These are phyloP conservation scores for Oenanthe melanoleuca DNA, from an alignment of 2,113 vertebrate species.

Conservation along the genomic window DNA sequence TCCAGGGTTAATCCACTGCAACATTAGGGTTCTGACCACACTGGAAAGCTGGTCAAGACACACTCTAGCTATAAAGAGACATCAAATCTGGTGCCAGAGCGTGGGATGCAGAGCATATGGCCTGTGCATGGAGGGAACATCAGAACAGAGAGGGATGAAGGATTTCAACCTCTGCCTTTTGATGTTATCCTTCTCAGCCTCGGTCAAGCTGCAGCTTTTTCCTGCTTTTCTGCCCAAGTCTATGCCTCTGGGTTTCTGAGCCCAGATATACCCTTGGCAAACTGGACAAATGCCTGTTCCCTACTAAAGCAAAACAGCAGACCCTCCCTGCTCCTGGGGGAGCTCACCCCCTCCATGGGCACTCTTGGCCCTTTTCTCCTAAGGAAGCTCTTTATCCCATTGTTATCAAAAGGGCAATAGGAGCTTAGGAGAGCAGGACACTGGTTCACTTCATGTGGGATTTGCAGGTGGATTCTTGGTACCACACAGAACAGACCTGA, in stretches of 20 bases:
- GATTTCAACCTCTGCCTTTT: not conserved
- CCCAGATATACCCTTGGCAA: not conserved
- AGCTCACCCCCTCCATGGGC: rapidly evolving
- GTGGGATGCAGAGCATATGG: constrained; percentile 24
- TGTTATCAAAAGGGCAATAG: not conserved
- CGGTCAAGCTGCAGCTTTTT: not conserved
- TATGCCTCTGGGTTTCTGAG: not conserved
- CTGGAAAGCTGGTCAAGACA: not conserved
- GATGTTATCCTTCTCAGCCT: not conserved
- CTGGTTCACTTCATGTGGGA: not conserved
- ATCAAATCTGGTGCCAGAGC: not conserved
- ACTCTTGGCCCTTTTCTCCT: not conserved
- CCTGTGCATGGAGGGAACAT: not conserved
- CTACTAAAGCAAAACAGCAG: not conserved
- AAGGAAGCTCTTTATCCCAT: not conserved
- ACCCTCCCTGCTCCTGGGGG: not conserved
- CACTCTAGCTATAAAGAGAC: not conserved
- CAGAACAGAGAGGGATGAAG: not conserved
- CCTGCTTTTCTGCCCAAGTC: not conserved
- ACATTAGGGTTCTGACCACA: not conserved
- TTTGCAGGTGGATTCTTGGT: not conserved
- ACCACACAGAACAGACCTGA: not conserved
- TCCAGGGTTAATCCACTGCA: not conserved
- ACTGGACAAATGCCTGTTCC: not conserved
- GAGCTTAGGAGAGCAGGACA: not conserved